Evolutionary conservation across 2,113 vertebrate genomes (phyloP), one percentile per base, ranked within the genome.

Genomic region (Spea multiplicata): DNA sequence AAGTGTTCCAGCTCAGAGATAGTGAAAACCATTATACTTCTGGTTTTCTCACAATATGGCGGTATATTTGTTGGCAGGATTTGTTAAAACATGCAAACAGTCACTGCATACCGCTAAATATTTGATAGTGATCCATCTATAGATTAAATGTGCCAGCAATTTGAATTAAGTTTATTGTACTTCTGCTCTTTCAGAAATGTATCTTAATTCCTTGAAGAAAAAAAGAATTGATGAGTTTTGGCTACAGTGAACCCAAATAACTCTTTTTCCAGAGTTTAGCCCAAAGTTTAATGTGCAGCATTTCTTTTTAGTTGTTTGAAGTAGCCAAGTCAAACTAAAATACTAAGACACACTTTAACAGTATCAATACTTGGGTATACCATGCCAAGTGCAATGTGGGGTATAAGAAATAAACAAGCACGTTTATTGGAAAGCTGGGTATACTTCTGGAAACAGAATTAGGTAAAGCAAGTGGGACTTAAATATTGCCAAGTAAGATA

Each of bases 381-480:
- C 13, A 4, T 55, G 64, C 30, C 64, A 67, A 55, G 2, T 12
- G 66, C n/a, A 55, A 66, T 52, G 4, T 52, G 47, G 17, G 0
- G 30, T 55, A 66, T 55, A 44, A 44, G 48, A 59, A 57, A 48
- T 59, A 30, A 47, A 16, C 44, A 66, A 64, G 47, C 74, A 75
- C 7, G 5, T 6, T n/a, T 59, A 3, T 44, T 76, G 44, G 74
- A 68, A 76, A 68, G 16, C 65, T 76, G 50, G 64, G 50, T 52
- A 76, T 50, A 66, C 61, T 16, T n/a, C 17, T 75, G 62, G 62
- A 50, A 14, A 12, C 5, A 4, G 6, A 17, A 59, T 59, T 44
- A 67, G 66, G 49, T 44, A 66, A 8, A 10, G 61, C 4, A 45
- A 48, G 45, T 48, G 52, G n/a, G 44, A 53, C 4, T 30, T 16